Percentiles rank a stretch among this genome's conserved stretches.
Evolutionary conservation across 2,113 vertebrate species (phyloP).

Genomic region (Myrmophylax atrothorax): DNA sequence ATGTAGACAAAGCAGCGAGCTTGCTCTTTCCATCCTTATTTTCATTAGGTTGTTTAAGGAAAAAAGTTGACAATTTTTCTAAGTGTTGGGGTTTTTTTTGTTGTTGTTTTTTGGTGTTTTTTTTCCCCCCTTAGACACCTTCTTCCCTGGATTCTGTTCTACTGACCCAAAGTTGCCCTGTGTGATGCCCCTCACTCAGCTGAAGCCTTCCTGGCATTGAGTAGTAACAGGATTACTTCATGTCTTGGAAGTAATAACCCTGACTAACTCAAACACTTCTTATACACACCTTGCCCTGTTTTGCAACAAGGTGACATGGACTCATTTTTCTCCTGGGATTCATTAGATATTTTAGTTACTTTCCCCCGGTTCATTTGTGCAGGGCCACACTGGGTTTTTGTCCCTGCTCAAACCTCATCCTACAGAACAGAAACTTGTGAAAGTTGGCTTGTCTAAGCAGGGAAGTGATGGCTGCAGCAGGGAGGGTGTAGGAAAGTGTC

Average conservation of each 20-base stretch:
- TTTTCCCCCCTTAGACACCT: neutral
- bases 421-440: neutral
- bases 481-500: neutral
- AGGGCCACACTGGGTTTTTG: neutral
- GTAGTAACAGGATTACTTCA: neutral
- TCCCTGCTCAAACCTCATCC: neutral
- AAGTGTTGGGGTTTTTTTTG: too few species aligned
- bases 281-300: neutral
- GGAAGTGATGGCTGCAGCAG: neutral
- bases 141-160: neutral
- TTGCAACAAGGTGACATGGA: accelerated
- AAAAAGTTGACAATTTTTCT: neutral
- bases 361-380: neutral
- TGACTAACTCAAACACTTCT: neutral
- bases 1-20: neutral
- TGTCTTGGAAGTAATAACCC: neutral
- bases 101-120: too few species aligned
- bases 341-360: neutral
- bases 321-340: neutral
- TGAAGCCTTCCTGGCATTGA: neutral
- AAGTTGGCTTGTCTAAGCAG: neutral
- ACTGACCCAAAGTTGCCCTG: neutral
- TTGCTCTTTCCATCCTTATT: neutral
- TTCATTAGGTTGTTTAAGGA: neutral
- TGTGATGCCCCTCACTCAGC: neutral